Conservation (phyloP, 2,888 invertebrate genomes). For the Allacma fusca region DNA sequence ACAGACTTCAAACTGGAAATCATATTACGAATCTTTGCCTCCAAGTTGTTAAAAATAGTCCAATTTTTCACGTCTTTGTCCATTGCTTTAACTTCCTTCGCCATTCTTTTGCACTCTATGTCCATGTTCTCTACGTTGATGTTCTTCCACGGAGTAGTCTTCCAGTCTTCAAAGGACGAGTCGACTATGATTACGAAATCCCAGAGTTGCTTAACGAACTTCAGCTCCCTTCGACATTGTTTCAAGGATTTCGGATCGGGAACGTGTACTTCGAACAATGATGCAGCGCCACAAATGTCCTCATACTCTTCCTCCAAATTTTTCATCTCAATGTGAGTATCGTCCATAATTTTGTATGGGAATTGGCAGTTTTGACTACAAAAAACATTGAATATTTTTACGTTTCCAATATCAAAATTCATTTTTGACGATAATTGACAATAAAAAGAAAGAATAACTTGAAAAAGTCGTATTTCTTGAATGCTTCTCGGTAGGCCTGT, state of each 20-base stretch:
- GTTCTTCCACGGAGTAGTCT: slow-evolving; percentile 94
- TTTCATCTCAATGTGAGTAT: slow-evolving; percentile 79
- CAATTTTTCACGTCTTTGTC: slow-evolving; percentile 96
- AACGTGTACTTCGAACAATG: slow-evolving; percentile 91
- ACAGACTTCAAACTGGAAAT: slow-evolving; percentile 93
- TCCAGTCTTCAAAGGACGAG: slow-evolving; percentile 93
- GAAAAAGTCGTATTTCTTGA: slow-evolving; percentile 70
- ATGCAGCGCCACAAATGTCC: slow-evolving; percentile 86
- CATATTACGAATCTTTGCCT: slow-evolving; percentile 95
- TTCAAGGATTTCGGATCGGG: slow-evolving; percentile 93
- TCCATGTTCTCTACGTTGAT: slow-evolving; percentile 99
- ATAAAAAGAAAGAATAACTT: slow-evolving; percentile 63
- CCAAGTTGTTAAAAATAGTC: slow-evolving; percentile 88
- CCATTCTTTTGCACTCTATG: slow-evolving; percentile 96
- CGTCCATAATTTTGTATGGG: slow-evolving; percentile 79
- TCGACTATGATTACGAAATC: slow-evolving; percentile 91
- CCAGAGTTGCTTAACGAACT: slow-evolving; percentile 84
- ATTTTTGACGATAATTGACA: too few species aligned
- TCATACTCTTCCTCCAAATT: slow-evolving; percentile 86
- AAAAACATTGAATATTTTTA: too few species aligned
- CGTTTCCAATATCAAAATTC: too few species aligned
- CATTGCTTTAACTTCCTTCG: slow-evolving; percentile 87
- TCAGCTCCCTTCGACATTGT: slow-evolving; percentile 89
- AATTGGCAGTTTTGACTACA: slow-evolving; percentile 78
- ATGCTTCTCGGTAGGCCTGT: slow-evolving; percentile 85